phyloP scores from a whole-genome alignment of 2,888 invertebrate species.

The Salpingus planirostris region DNA sequence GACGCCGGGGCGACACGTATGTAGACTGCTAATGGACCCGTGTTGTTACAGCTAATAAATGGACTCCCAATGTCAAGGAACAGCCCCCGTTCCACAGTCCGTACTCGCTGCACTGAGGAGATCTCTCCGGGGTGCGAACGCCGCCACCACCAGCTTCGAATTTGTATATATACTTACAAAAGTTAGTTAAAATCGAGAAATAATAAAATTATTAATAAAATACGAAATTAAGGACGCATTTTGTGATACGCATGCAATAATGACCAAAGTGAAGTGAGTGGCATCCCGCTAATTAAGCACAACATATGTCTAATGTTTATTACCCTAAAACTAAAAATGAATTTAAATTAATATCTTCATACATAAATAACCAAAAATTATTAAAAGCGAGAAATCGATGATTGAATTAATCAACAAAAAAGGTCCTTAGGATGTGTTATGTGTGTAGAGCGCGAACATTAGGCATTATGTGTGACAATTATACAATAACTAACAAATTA shows the following conservation, averaged over 20 bases:
- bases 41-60: conserved; percentile 42
- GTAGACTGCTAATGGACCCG: conserved; percentile 32
- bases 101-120: conserved; percentile 31
- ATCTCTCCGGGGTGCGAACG: background rate
- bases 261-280: conserved; percentile 24
- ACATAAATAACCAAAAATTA: no score
- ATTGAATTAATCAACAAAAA: no score
- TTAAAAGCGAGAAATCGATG: no score
- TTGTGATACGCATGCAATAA: conserved; percentile 39
- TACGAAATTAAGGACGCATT: conserved; percentile 19
- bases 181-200: conserved; percentile 17
- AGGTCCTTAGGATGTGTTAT: no score
- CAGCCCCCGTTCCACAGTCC: conserved; percentile 28
- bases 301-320: conserved; percentile 2
- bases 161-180: no score
- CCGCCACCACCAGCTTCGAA: conserved; percentile 5
- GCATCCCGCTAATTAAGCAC: conserved; percentile 1
- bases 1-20: conserved; percentile 16
- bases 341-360: no score
- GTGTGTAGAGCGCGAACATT: conserved; percentile 6
- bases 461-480: conserved; percentile 21
- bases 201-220: conserved; percentile 5
- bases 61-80: conserved; percentile 38
- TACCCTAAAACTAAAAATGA: no score
- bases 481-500: conserved; percentile 23